phyloP scores from a whole-genome alignment of 2,797 vertebrate genomes.

The Todus mexicanus region DNA sequence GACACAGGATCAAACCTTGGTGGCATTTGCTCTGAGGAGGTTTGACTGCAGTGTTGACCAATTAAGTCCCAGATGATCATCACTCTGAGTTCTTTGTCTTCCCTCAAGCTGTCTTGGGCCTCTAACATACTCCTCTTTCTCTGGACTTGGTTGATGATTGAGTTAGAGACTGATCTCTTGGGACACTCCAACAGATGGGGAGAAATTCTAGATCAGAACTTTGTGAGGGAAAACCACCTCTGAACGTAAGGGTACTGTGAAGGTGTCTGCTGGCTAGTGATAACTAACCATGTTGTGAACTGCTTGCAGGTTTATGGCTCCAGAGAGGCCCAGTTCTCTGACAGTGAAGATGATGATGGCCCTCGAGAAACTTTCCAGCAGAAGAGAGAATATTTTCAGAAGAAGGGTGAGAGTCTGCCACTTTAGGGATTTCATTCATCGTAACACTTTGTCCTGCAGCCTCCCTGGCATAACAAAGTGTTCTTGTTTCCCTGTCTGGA shows the following conservation, averaged over 20 bases:
- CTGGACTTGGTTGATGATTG: not conserved
- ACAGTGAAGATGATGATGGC: not conserved
- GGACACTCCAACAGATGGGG: not conserved
- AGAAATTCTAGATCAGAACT: not conserved
- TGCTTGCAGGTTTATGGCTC: conserved; percentile 2
- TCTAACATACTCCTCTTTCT: not conserved
- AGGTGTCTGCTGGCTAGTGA: not conserved
- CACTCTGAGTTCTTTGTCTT: not conserved
- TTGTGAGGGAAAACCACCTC: not conserved
- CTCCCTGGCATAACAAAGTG: not conserved
- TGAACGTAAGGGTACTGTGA: not conserved
- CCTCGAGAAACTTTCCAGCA: conserved; percentile 78
- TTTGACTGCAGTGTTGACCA: not conserved
- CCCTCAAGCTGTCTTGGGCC: not conserved
- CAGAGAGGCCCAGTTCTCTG: not conserved
- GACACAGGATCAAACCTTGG: not conserved
- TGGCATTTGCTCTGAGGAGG: not conserved
- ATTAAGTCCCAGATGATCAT: not conserved
- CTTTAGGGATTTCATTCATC: not conserved
- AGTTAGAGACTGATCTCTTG: not conserved
- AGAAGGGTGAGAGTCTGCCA: conserved; percentile 77
- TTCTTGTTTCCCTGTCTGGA: not conserved
- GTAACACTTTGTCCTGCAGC: not conserved
- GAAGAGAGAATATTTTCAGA: conserved; percentile 88
- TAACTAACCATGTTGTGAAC: not conserved